Evolutionary conservation across 2,113 vertebrate species (phyloP).

Genomic region (Callaeas wilsoni): DNA sequence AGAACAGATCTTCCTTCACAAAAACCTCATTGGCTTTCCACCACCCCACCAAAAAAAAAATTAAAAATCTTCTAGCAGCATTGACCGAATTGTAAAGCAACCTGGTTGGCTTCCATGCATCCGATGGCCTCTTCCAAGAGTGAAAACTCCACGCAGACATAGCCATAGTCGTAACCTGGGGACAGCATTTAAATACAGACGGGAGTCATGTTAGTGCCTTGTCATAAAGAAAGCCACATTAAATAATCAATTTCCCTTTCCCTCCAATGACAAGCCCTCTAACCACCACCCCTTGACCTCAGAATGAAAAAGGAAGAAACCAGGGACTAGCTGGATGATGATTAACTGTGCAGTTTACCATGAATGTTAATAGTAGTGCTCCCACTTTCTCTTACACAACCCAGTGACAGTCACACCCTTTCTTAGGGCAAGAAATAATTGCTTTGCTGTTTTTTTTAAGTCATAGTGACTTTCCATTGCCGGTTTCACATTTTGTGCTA

Average conservation of each 20-base stretch:
- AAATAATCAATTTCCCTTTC: conserved; percentile 70
- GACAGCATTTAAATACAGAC: conserved; percentile 99
- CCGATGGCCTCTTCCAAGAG: conserved; percentile 99
- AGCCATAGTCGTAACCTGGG: conserved; percentile 99
- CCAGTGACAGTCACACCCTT: conserved; percentile 15
- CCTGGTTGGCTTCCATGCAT: conserved; percentile 99
- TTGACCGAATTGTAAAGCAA: conserved; percentile 98
- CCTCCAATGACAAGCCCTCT: conserved; percentile 70
- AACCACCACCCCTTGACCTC: conserved; percentile 42
- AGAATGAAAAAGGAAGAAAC: conserved; percentile 41
- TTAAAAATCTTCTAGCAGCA: conserved; percentile 84
- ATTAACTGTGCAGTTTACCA: conserved; percentile 40
- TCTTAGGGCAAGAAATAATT: conserved; percentile 22
- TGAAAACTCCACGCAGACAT: conserved; percentile 99
- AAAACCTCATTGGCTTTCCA: conserved; percentile 58
- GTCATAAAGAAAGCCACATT: conserved; percentile 74
- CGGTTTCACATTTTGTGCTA: background rate
- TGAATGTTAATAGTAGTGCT: conserved; percentile 2
- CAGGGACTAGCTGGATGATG: conserved; percentile 30
- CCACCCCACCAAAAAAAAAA: conserved; percentile 77
- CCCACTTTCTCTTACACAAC: conserved; percentile 31
- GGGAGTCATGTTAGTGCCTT: conserved; percentile 98
- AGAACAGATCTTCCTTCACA: conserved; percentile 63
- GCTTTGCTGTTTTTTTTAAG: background rate
- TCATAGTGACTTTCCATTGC: conserved; percentile 20